These are phyloP conservation scores for Tenrec ecaudatus DNA, from an alignment of 2,113 vertebrate species.

Conservation along the genomic window DNA sequence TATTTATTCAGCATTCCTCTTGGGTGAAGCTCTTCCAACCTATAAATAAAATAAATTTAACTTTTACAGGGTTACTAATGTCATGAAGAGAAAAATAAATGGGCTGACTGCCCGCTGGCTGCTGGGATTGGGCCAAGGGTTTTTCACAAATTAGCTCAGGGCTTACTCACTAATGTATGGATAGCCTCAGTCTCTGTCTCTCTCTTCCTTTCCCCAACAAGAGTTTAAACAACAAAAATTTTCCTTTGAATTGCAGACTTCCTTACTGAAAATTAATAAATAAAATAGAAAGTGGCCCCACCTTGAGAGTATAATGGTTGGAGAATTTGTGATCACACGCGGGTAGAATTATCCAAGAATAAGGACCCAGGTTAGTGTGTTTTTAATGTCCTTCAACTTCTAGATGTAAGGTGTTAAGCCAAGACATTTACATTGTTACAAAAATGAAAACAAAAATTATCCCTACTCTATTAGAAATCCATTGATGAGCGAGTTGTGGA, in stretches of 20 bases:
- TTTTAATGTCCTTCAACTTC: constrained; percentile 9
- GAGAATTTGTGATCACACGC: constrained; percentile 34
- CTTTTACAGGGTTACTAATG: constrained; percentile 73
- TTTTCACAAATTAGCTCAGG: constrained; percentile 52
- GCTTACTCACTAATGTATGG: constrained; percentile 15
- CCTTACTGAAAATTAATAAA: not conserved
- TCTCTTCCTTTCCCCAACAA: not conserved
- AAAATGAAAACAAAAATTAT: constrained; percentile 22
- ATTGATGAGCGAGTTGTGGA: not conserved
- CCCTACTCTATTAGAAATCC: not conserved
- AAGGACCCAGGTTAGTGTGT: not conserved
- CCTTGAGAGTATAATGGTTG: not conserved
- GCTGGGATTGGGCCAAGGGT: constrained; percentile 45
- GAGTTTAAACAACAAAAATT: constrained; percentile 58
- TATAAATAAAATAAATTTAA: constrained; percentile 82
- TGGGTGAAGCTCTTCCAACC: constrained; percentile 70
- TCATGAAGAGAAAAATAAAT: constrained; percentile 67
- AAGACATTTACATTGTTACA: not conserved
- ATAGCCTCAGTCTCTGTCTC: constrained; percentile 18
- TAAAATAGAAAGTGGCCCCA: not conserved
- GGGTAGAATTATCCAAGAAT: not conserved
- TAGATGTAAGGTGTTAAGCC: not conserved
- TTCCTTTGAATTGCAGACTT: constrained; percentile 20
- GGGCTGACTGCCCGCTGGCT: constrained; percentile 45
- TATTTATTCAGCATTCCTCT: constrained; percentile 75